Base-by-base conservation (phyloP, 2,797 vertebrate genomes). In the Oreochromis grahami region DNA sequence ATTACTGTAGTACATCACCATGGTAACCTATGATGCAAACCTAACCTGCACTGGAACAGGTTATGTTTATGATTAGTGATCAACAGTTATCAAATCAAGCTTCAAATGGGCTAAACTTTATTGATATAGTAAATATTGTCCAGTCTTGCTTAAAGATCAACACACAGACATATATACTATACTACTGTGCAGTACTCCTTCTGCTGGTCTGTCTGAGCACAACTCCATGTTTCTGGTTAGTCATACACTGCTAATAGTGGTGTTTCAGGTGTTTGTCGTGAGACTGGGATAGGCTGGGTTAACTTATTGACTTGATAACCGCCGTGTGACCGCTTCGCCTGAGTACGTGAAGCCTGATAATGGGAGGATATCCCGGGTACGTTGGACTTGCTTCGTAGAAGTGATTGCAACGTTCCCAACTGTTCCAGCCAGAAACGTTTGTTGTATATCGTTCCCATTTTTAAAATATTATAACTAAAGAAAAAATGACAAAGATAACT, bases 291-390 rank as follows among this genome's bases (percentile, higher is more conserved):
- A 26, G 38, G 38, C 38, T 70, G 65, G 65, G 38, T 43, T 70
- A 43, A 15, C 5, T 7, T 43, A 43, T 24, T 24, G 13, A 70
- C 38, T 15, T 70, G 38, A 70, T 26, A 70, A 43, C 13, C 65
- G 43, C n/a, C 0, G 5, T 70, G 21, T 6, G 38, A 43, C 21
- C 1, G 8, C 36, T 24, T 15, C 5, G 8, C 63, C 63, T 15
- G 63, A 43, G n/a, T 68, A 17, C 26, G 38, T 70, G 21, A 70
- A 70, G 38, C 38, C 38, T 26, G 21, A 43, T 26, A 70, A 26
- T 8, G 7, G 65, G 2, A 70, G 38, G 65, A 43, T 70, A 43
- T 43, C 38, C 14, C 2, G 0, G 0, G 3, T 17, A 3, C 1
- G 3, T 43, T 70, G 65, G 41, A 26, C 38, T 70, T 70, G 65